These are phyloP conservation scores for Augiades crinisus DNA, from an alignment of 2,888 invertebrate genomes.

Conservation along the genomic window DNA sequence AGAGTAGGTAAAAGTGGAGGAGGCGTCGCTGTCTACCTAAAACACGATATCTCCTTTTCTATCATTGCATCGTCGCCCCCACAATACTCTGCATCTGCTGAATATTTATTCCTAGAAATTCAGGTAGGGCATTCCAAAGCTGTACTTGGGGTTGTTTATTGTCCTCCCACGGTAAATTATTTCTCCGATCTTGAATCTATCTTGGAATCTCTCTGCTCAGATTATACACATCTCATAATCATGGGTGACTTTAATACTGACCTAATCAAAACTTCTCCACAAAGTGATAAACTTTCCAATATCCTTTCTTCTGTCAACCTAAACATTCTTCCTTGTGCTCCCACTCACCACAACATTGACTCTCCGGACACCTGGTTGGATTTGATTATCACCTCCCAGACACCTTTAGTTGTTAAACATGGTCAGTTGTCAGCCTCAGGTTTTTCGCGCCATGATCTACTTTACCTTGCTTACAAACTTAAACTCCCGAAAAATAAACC, in stretches of 20 bases:
- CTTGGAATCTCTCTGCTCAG: neutral
- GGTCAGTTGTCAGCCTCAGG: neutral
- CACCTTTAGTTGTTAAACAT: neutral
- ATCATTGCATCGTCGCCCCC: neutral
- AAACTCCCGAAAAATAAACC: neutral
- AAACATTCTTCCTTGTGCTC: neutral
- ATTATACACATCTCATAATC: neutral
- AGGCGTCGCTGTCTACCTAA: neutral
- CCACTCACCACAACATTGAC: neutral
- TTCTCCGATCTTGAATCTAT: neutral
- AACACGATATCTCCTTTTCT: neutral
- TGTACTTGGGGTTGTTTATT: neutral
- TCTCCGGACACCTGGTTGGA: neutral
- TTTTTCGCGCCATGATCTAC: neutral
- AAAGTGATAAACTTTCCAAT: neutral
- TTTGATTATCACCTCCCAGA: neutral
- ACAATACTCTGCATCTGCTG: neutral
- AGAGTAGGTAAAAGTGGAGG: neutral
- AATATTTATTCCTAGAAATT: neutral
- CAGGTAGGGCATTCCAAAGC: neutral
- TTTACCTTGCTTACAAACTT: neutral
- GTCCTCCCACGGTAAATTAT: neutral
- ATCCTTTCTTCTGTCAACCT: neutral
- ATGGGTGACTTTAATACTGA: neutral
- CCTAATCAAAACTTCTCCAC: neutral